These are phyloP conservation scores for Anoplophora glabripennis DNA, from an alignment of 1,140 invertebrate species.

Conservation along the genomic window DNA sequence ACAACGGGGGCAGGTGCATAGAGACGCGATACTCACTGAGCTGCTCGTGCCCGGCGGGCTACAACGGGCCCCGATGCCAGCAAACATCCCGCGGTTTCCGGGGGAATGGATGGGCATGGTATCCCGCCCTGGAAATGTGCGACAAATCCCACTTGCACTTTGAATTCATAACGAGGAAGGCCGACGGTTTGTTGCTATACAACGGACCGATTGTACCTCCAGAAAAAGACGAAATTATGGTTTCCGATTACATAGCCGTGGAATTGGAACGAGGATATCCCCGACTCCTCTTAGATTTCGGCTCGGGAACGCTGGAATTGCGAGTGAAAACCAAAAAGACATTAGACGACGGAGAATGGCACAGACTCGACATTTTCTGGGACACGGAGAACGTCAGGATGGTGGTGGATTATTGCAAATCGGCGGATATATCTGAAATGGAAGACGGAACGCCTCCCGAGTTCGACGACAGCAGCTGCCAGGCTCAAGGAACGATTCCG, in stretches of 20 bases:
- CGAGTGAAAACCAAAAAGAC: conserved; percentile 82
- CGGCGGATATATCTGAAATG: conserved; percentile 78
- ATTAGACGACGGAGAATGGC: conserved; percentile 94
- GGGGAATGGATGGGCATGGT: conserved; percentile 94
- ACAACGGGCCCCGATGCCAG: conserved; percentile 93
- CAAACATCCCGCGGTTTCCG: conserved; percentile 91
- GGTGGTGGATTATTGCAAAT: conserved; percentile 89
- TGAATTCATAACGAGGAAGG: conserved; percentile 89
- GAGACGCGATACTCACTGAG: conserved; percentile 82
- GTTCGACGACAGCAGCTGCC: conserved; percentile 84
- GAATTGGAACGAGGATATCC: conserved; percentile 90
- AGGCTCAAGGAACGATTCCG: conserved; percentile 82
- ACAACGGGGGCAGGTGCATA: conserved; percentile 91
- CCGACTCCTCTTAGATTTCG: conserved; percentile 88
- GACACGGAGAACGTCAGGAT: conserved; percentile 87
- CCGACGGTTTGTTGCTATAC: conserved; percentile 90
- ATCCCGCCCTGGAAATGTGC: conserved; percentile 92
- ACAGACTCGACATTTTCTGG: conserved; percentile 93
- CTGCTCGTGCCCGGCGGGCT: conserved; percentile 87
- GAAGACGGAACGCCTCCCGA: conserved; percentile 83
- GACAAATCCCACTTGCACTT: conserved; percentile 91
- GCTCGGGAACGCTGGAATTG: conserved; percentile 87
- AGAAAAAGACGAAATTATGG: conserved; percentile 81
- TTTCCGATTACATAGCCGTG: conserved; percentile 91
- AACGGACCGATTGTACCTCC: conserved; percentile 94